Base-by-base conservation (phyloP, 2,113 vertebrate genomes). In the Zapus hudsonius region DNA sequence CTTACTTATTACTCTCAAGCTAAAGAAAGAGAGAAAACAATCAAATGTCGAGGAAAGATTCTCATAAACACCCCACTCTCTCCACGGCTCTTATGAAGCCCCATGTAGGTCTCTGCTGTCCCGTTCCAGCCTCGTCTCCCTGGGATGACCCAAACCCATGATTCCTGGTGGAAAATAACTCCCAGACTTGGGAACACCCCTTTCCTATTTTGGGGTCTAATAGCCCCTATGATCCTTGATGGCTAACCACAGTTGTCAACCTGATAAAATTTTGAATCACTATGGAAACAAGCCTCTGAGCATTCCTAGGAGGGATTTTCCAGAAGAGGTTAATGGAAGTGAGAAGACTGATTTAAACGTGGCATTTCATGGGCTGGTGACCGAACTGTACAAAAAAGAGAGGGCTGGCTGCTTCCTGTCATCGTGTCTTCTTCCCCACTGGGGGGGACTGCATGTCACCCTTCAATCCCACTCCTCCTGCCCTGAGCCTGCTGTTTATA, bases 1-100 rank as follows among this genome's bases (percentile, higher is more conserved):
- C 91, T 96, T 97, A 80, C 98, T 98, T 92, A 93, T 95, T 27
- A 96, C 90, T 93, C 95, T 96, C 94, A 98, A 6, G 0, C 98
- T 98, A 92, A 69, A 97, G 94, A 86, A 29, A 64, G 36, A 85
- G 52, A 61, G 5, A 31, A 36, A 29, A 9, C 29, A 64, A 42
- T 42, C 74, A 78, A 31, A 74, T 27, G 3, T 7, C 36, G 27
- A 52, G 42, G 38, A 47, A 5, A 2, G 7, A 3, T 52, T 91
- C 82, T 55, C 7, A 40, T 17, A 69, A 83, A 17, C 78, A 63
- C 44, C 36, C 72, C 2, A 9, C 81, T 55, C 40, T 52, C 42
- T 70, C 63, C 36, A 2, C 8, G 44, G 31, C 79, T 70, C 59
- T 11, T 33, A 23, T 13, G 13, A 75, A 85, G 3, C 0, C 73